Conservation (phyloP, 2,113 vertebrate species). For the Coreoperca whiteheadi region DNA sequence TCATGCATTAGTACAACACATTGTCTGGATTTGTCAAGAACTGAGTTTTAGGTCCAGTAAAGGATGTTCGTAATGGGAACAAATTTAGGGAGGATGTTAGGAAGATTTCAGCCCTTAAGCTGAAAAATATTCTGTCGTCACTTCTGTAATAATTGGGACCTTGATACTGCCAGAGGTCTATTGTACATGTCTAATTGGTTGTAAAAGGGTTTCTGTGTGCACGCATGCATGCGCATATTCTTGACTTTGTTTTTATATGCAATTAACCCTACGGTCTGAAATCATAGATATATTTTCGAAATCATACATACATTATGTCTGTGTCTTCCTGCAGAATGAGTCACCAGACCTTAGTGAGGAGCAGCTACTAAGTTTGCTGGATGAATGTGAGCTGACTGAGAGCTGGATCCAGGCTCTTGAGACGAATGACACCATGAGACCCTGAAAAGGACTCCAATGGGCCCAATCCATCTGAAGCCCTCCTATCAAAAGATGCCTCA, state of each 20-base stretch:
- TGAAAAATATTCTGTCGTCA: slow-evolving; percentile 17
- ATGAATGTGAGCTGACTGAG: slow-evolving; percentile 74
- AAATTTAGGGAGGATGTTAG: slow-evolving; percentile 27
- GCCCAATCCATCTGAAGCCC: slow-evolving; percentile 19
- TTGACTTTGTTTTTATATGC: not conserved
- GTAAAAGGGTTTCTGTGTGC: not conserved
- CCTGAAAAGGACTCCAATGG: not conserved
- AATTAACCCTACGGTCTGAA: not conserved
- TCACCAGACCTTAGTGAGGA: slow-evolving; percentile 64
- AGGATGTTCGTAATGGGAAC: slow-evolving; percentile 21
- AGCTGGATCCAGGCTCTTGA: slow-evolving; percentile 41
- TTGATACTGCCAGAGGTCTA: not conserved
- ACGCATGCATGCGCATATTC: not conserved
- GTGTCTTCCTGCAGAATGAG: slow-evolving; percentile 63
- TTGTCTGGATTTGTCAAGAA: slow-evolving; percentile 48
- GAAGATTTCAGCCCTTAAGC: not conserved
- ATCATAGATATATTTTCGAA: not conserved
- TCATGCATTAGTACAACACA: slow-evolving; percentile 35
- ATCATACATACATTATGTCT: not conserved
- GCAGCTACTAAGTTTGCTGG: slow-evolving; percentile 78
- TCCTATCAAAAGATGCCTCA: slow-evolving; percentile 8
- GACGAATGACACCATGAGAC: slow-evolving; percentile 7
- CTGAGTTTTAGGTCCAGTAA: slow-evolving; percentile 20
- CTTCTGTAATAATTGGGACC: slow-evolving; percentile 13
- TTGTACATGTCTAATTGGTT: not conserved